Percentiles rank a stretch among this genome's conserved stretches.
Conservation (phyloP, 2,797 vertebrate species). For the Melanotaenia pygmaea region DNA sequence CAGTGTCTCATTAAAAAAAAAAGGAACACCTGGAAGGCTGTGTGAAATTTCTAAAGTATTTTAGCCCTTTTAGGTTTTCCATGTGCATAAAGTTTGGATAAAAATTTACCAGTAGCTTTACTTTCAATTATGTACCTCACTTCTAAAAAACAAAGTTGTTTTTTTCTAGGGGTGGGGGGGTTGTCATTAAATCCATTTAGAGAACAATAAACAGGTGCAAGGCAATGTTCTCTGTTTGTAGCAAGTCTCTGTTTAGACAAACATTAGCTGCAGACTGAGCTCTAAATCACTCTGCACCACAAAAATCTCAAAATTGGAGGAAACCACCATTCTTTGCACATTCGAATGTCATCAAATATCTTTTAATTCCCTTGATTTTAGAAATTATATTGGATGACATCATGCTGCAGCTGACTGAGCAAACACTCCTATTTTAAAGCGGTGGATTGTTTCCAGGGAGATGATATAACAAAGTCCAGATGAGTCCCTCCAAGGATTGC, state of each 20-base stretch:
- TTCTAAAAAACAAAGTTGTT: background rate
- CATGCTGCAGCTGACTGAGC: constrained; percentile 80
- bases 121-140: background rate
- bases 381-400: constrained; percentile 79
- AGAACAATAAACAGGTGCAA: constrained; percentile 65
- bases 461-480: constrained; percentile 81
- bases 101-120: background rate
- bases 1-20: constrained; percentile 64
- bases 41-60: constrained; percentile 32
- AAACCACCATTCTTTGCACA: constrained; percentile 70
- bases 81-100: background rate
- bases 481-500: constrained; percentile 78
- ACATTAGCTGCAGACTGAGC: constrained; percentile 58
- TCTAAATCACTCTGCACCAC: constrained; percentile 61
- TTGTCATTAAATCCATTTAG: background rate
- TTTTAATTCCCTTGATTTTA: constrained; percentile 71
- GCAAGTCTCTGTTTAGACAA: constrained; percentile 57
- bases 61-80: background rate
- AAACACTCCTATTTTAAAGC: constrained; percentile 76
- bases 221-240: constrained; percentile 57
- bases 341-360: constrained; percentile 73
- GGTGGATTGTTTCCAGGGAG: constrained; percentile 74
- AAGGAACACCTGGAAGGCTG: constrained; percentile 63
- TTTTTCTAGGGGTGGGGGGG: background rate
- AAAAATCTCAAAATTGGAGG: constrained; percentile 66